Percentiles rank a stretch among this genome's conserved stretches.
phyloP scores from a whole-genome alignment of 2,113 vertebrate species.

The Corapipo altera region DNA sequence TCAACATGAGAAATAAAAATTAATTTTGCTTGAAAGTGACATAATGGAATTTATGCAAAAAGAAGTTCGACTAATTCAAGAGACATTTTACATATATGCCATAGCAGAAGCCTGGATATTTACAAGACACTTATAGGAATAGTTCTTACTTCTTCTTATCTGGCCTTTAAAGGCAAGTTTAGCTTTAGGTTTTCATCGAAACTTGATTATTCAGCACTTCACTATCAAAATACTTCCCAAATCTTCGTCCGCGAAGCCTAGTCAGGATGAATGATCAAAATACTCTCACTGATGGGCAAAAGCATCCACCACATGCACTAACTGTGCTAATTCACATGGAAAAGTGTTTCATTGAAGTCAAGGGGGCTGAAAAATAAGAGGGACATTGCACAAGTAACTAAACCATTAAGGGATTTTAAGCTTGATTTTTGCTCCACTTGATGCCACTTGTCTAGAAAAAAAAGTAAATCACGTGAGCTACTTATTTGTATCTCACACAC shows the following conservation, averaged over 20 bases:
- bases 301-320: neutral
- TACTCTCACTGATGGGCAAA: neutral
- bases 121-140: neutral
- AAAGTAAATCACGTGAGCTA: neutral
- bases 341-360: neutral
- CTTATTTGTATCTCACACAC: neutral
- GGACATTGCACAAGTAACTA: neutral
- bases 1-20: neutral
- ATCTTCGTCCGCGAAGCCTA: too few species aligned
- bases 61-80: neutral
- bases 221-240: neutral
- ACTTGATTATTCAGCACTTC: neutral
- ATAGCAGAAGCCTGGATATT: neutral
- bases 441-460: neutral
- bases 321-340: neutral
- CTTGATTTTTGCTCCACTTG: neutral
- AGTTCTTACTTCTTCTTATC: neutral
- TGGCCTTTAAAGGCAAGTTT: neutral
- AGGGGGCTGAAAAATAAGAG: neutral
- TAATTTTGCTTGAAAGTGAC: neutral
- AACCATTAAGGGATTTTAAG: neutral
- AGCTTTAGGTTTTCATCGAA: neutral
- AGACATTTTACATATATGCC: neutral
- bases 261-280: neutral
- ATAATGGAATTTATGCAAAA: neutral